Percentiles rank a stretch among this genome's conserved stretches.
Evolutionary conservation across 2,113 vertebrate species (phyloP).

Genomic region (Hippoglossus stenolepis): DNA sequence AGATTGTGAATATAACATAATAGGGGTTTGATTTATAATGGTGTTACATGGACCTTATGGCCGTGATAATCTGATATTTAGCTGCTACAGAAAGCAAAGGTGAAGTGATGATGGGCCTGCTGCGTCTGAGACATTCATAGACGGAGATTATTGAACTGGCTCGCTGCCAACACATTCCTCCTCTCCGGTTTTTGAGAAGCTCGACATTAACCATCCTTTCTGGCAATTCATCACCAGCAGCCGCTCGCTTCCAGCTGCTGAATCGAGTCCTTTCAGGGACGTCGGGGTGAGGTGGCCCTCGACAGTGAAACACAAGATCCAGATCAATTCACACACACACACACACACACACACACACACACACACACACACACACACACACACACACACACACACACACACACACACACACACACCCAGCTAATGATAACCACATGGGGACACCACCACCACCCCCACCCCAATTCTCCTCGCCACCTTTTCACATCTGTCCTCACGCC

Average conservation of each 20-base stretch:
- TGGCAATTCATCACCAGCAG: slow-evolving; percentile 60
- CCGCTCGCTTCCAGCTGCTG: slow-evolving; percentile 8
- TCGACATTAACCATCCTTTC: slow-evolving; percentile 51
- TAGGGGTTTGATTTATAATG: no score
- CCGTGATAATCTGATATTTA: no score
- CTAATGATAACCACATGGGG: slow-evolving; percentile 67
- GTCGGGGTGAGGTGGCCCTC: slow-evolving; percentile 12
- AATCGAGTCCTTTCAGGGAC: not conserved
- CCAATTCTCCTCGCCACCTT: slow-evolving; percentile 14
- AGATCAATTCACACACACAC: slow-evolving; percentile 14
- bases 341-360: not conserved
- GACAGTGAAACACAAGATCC: slow-evolving; percentile 32
- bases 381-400: not conserved
- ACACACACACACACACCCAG: not conserved
- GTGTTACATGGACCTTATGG: no score
- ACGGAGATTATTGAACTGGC: slow-evolving; percentile 6
- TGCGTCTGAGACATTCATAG: no score
- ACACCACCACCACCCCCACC: not conserved
- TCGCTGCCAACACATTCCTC: slow-evolving; percentile 39
- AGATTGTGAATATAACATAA: no score
- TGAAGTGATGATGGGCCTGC: no score
- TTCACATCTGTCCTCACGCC: slow-evolving; percentile 51
- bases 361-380: not conserved
- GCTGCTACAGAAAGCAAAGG: no score
- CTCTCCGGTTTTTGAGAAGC: not conserved